Evolutionary conservation across 64 coral and sea anemone genomes (phyloP), one percentile per base, ranked within the genome.

Genomic region (Orbicella faveolata): DNA sequence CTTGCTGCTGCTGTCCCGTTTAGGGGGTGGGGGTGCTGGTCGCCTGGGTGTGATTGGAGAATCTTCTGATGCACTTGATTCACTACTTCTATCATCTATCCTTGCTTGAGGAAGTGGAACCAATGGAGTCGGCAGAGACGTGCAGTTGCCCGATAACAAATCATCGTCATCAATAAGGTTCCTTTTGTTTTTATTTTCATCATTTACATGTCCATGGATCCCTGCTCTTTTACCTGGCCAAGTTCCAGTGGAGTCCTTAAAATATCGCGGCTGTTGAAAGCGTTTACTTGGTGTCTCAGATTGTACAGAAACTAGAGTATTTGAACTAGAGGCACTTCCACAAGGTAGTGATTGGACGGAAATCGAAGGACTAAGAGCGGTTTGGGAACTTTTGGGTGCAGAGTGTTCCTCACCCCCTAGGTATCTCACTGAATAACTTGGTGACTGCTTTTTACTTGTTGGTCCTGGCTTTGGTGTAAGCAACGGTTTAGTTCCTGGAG

Each of bases 91-190:
- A 51, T 77, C 41, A 69, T 94, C 41, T 35, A 36, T 14, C 30
- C 9, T 18, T 85, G 25, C 73, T 72, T n/a, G 35, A 20, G 87
- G 92, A 20, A 89, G 51, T 41, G 92, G 87, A 14, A 94, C 23
- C 33, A 94, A 10, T 33, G 92, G 92, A 35, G 79, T 17, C 39
- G 73, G 73, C 54, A 94, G 78, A n/a, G 74, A 89, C 19, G 79
- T 41, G 34, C 73, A 89, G 67, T 77, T 85, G 41, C 36, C 83
- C 26, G 82, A 89, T 70, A 89, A 23, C 2, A 84, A 3, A 59
- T 79, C 73, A 61, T 89, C 87, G 30, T 69, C 82, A 85, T 83
- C 57, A 63, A 17, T 26, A 37, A 61, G 33, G 63, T 23, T 37
- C 1, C 17, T 5, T 25, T 4, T 17, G 23, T 37, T 63, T 77